A percentile compares a stretch with the other conserved stretches of the same genome.
These are phyloP conservation scores for Artibeus jamaicensis DNA, from an alignment of 2,797 vertebrate genomes.

Conservation along the genomic window DNA sequence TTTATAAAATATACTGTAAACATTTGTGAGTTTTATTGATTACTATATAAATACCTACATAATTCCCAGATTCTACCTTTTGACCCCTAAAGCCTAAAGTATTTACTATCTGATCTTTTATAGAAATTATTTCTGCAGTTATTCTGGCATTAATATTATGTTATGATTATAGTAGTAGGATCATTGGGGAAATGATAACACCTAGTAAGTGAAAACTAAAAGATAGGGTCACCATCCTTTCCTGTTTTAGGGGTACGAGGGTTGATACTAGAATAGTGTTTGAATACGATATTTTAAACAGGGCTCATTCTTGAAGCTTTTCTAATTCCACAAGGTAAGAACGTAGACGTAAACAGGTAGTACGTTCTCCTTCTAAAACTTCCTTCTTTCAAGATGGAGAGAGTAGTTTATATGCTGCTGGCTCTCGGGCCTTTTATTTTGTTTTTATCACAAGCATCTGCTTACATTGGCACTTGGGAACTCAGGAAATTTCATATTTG, in stretches of 20 bases:
- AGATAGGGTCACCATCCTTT: background rate
- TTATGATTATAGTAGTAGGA: background rate
- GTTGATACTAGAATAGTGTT: background rate
- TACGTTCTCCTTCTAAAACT: background rate
- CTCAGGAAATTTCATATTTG: background rate
- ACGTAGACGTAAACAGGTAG: background rate
- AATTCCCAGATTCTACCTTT: background rate
- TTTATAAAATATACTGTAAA: background rate
- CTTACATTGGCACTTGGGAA: background rate
- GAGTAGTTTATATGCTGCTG: background rate
- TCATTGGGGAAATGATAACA: background rate
- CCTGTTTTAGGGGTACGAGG: rapidly evolving
- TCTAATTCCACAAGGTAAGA: background rate
- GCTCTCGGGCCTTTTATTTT: background rate
- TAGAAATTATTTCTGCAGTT: background rate
- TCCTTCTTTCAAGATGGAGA: background rate
- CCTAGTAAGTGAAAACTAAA: background rate
- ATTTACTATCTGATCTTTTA: background rate
- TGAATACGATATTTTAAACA: background rate
- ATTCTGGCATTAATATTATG: background rate
- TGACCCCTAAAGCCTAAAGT: background rate
- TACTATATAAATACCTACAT: background rate
- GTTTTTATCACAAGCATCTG: background rate
- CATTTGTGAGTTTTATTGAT: background rate
- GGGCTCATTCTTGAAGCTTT: background rate